Percentiles rank a stretch among this genome's conserved stretches.
Evolutionary conservation across 1,140 invertebrate genomes (phyloP).

Genomic region (Drosophila punjabiensis): DNA sequence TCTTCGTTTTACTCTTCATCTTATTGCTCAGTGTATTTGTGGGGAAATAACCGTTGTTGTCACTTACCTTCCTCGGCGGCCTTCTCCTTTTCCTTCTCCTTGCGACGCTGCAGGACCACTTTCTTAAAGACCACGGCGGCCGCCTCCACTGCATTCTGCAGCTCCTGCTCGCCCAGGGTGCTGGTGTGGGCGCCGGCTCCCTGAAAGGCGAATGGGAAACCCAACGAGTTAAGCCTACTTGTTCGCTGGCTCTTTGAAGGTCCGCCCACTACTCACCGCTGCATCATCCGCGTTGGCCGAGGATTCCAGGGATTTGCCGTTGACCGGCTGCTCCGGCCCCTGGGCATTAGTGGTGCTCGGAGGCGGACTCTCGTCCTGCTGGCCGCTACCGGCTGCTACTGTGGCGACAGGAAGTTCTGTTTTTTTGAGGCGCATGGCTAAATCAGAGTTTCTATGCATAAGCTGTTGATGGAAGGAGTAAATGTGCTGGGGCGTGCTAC

Average conservation of each 20-base stretch:
- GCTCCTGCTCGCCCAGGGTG: slow-evolving; percentile 87
- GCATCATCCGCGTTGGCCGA: slow-evolving; percentile 46
- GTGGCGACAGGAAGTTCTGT: slow-evolving; percentile 75
- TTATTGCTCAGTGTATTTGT: slow-evolving; percentile 9
- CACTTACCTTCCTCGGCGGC: slow-evolving; percentile 83
- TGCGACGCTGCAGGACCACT: slow-evolving; percentile 83
- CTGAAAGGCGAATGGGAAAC: slow-evolving; percentile 10
- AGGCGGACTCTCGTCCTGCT: slow-evolving; percentile 26
- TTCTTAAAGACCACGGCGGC: slow-evolving; percentile 86
- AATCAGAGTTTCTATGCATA: slow-evolving; percentile 84
- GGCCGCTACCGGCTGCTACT: slow-evolving; percentile 38
- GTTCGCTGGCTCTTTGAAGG: slow-evolving; percentile 3
- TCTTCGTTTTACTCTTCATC: not conserved
- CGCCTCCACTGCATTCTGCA: slow-evolving; percentile 86
- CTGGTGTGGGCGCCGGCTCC: slow-evolving; percentile 63
- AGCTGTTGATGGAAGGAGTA: slow-evolving; percentile 82
- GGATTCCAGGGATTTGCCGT: slow-evolving; percentile 50
- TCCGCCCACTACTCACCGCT: slow-evolving; percentile 58
- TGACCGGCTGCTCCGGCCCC: slow-evolving; percentile 35
- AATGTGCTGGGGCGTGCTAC: slow-evolving; percentile 79
- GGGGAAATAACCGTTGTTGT: slow-evolving; percentile 21
- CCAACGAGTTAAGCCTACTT: slow-evolving; percentile 33
- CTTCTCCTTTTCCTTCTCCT: slow-evolving; percentile 77
- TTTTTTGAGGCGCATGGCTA: slow-evolving; percentile 80
- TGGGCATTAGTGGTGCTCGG: not conserved